Evolutionary conservation across 2,797 vertebrate genomes (phyloP), one percentile per base, ranked within the genome.

Genomic region (Melanotaenia maccullochi): DNA sequence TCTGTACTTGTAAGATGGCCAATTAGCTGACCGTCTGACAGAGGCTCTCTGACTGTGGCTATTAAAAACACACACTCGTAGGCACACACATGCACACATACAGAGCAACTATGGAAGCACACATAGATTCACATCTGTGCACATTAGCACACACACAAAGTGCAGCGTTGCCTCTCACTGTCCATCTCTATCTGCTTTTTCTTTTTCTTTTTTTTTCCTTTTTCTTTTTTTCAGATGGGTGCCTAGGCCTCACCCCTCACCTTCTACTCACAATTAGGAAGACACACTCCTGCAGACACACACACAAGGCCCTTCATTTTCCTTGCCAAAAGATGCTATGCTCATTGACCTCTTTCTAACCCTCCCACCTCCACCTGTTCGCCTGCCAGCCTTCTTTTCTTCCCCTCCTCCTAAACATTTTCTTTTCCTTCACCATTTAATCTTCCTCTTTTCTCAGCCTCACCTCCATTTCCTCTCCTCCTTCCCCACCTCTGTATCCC

Each of bases 21-120:
- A 95, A 95, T 95, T 95, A 95, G 93, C 92, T 91, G 87, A 89
- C 87, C 88, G 86, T 91, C 93, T 95, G 93, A 94, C 94, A 94
- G 93, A 93, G 91, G 90, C 90, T 93, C 92, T 90, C 90, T 89
- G 92, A 87, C 89, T 88, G 87, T 72, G 79, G 91, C 91, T 93
- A 94, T 94, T 95, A 94, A 93, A 33, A 94, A 93, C 89, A 86
- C 90, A 89, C 87, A 86, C 87, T 84, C 64, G 68, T 68, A 82
- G 73, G 61, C 57, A 7, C 69, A 68, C 77, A 12, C 73, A 56
- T 67, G 49, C 32, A 64, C 77, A 68, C 66, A 66, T 70, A 57
- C 64, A 70, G 35, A 63, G 51, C 32, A 51, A 73, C 54, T 18
- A 20, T n/a, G 8, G 61, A 70, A 33, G 81, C 70, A 71, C 81